Evolutionary conservation across 1,140 invertebrate species (phyloP).

Genomic region (Nephila pilipes): DNA sequence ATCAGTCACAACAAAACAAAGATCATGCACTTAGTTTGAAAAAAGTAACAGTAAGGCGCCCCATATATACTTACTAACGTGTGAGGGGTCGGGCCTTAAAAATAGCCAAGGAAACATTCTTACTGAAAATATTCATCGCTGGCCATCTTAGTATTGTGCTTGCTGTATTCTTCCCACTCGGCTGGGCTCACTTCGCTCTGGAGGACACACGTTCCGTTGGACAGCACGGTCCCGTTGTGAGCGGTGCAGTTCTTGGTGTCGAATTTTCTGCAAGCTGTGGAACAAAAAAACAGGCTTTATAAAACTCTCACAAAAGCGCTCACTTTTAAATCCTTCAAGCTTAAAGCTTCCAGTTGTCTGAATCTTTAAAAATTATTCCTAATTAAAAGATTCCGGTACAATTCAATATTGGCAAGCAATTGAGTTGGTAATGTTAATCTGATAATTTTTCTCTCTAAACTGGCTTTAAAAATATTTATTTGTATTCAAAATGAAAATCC

Average conservation of each 20-base stretch:
- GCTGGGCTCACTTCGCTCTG: slow-evolving; percentile 84
- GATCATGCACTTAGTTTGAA: not conserved
- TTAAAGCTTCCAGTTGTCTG: too few relatives aligned
- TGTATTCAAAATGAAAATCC: too few relatives aligned
- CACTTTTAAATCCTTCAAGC: too few relatives aligned
- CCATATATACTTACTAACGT: slow-evolving; percentile 70
- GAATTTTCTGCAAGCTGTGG: slow-evolving; percentile 79
- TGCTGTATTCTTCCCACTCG: slow-evolving; percentile 82
- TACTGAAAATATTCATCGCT: slow-evolving; percentile 80
- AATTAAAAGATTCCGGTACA: too few relatives aligned
- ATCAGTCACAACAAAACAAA: not conserved
- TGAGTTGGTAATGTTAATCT: too few relatives aligned
- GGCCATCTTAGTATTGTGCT: slow-evolving; percentile 80
- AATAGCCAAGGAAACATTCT: slow-evolving; percentile 76
- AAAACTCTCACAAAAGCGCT: too few relatives aligned
- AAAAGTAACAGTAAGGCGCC: slow-evolving; percentile 44
- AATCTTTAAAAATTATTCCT: too few relatives aligned
- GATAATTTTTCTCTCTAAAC: too few relatives aligned
- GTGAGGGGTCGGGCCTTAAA: slow-evolving; percentile 58
- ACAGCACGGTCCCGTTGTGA: slow-evolving; percentile 79
- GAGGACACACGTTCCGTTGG: slow-evolving; percentile 80
- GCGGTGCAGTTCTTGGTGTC: slow-evolving; percentile 81
- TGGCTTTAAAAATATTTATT: too few relatives aligned
- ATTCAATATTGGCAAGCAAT: too few relatives aligned
- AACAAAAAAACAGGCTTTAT: not conserved